Percentiles rank a stretch among this genome's conserved stretches.
Conservation (phyloP, 1,140 invertebrate species). For the Drosophila kanapiae region DNA sequence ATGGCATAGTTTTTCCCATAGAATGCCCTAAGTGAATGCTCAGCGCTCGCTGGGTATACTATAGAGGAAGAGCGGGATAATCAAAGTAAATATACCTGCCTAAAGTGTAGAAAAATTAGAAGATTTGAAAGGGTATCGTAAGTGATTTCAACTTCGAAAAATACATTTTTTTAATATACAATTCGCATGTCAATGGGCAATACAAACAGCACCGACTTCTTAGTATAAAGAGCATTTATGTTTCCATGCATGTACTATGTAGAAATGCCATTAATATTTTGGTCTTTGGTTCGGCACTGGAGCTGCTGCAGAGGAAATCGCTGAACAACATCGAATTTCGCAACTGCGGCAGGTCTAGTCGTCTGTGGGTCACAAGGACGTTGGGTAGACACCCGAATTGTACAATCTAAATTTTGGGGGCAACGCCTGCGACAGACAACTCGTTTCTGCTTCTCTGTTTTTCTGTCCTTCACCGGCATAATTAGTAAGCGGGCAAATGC, state of each 20-base stretch:
- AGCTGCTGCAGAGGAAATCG: constrained; percentile 17
- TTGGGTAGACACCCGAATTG: constrained; percentile 30
- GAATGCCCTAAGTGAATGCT: constrained; percentile 43
- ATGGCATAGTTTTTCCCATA: constrained; percentile 38
- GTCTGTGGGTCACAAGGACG: constrained; percentile 70
- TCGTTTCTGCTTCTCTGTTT: constrained; percentile 21
- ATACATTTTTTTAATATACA: no score
- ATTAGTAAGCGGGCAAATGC: constrained; percentile 65
- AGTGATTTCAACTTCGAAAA: no score
- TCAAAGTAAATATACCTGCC: neutral
- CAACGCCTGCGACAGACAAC: constrained; percentile 24
- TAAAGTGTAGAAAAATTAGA: no score
- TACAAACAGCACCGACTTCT: neutral
- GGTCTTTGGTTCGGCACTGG: neutral
- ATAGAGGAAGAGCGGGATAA: neutral
- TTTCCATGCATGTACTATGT: constrained; percentile 3
- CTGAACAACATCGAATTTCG: constrained; percentile 40
- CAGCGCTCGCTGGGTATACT: constrained; percentile 5
- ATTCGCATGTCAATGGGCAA: no score
- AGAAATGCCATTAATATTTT: constrained; percentile 10
- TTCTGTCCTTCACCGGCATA: constrained; percentile 38
- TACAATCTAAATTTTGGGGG: constrained; percentile 66
- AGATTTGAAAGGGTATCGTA: no score
- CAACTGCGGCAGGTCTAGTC: constrained; percentile 42
- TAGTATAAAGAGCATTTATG: constrained; percentile 26